Evolutionary conservation across 2,888 invertebrate species (phyloP).

Genomic region (Lottia gigantea): DNA sequence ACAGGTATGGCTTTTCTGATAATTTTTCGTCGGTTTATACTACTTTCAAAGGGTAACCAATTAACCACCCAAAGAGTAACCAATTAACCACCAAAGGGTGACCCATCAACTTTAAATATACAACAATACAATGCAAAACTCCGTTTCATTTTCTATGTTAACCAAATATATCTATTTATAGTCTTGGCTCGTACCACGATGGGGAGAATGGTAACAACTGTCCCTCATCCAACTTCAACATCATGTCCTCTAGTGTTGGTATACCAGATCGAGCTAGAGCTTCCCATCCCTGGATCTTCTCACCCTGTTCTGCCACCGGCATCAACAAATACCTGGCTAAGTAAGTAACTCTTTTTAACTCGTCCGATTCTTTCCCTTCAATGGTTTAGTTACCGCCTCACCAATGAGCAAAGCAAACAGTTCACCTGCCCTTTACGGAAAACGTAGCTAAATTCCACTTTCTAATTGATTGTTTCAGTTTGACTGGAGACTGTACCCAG

Average conservation of each 20-base stretch:
- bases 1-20: neutral
- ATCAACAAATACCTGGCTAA: constrained; percentile 8
- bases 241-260: constrained; percentile 15
- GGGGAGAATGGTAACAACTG: constrained; percentile 10
- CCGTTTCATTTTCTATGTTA: neutral
- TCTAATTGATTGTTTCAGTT: neutral
- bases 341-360: neutral
- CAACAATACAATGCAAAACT: neutral
- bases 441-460: neutral
- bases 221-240: constrained; percentile 1
- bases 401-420: too few relatives aligned
- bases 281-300: constrained; percentile 21
- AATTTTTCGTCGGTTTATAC: too few relatives aligned
- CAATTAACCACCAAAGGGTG: too few relatives aligned
- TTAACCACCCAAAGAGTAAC: too few relatives aligned
- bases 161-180: neutral
- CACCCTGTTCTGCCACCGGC: constrained; percentile 11
- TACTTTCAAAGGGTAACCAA: too few relatives aligned
- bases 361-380: too few relatives aligned
- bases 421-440: too few relatives aligned
- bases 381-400: too few relatives aligned
- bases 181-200: constrained; percentile 13
- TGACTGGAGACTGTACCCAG: constrained; percentile 5
- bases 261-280: neutral
- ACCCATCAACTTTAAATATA: too few relatives aligned